phyloP scores from a whole-genome alignment of 1,140 invertebrate species.

The Brachionus plicatilis region DNA sequence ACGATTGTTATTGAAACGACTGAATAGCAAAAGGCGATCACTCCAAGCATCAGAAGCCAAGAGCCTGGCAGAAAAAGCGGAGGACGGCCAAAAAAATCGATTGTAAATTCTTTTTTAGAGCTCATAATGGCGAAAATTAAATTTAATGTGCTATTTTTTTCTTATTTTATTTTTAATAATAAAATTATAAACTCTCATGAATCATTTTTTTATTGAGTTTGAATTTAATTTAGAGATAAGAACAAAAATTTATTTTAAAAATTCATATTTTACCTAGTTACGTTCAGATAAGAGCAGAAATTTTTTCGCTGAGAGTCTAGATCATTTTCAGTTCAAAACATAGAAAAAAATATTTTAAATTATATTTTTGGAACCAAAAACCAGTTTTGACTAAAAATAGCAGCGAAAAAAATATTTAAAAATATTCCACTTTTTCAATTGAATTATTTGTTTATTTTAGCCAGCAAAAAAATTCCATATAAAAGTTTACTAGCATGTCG shows the following conservation, averaged over 20 bases:
- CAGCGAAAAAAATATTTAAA: not conserved
- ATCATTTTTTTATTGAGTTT: not conserved
- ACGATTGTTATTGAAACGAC: constrained; percentile 33
- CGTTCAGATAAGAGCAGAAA: not conserved
- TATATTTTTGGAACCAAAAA: not conserved
- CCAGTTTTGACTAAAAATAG: not conserved
- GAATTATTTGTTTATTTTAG: not conserved
- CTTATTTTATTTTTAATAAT: not conserved
- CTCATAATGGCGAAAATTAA: not conserved
- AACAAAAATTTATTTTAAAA: not conserved
- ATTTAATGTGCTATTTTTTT: not conserved
- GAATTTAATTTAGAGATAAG: not conserved
- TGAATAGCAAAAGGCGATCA: constrained; percentile 36
- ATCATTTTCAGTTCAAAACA: not conserved
- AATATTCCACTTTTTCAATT: not conserved
- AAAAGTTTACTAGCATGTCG: not conserved
- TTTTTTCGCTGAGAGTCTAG: not conserved
- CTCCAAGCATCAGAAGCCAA: constrained; percentile 26
- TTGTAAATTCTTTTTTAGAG: not conserved
- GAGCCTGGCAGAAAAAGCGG: constrained; percentile 36
- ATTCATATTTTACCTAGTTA: not conserved
- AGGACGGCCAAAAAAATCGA: constrained; percentile 23
- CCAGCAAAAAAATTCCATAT: not conserved
- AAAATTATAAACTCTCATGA: not conserved
- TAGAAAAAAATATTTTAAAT: not conserved